Evolutionary conservation across 2,888 invertebrate species (phyloP).

Genomic region (Tridacna gigas): DNA sequence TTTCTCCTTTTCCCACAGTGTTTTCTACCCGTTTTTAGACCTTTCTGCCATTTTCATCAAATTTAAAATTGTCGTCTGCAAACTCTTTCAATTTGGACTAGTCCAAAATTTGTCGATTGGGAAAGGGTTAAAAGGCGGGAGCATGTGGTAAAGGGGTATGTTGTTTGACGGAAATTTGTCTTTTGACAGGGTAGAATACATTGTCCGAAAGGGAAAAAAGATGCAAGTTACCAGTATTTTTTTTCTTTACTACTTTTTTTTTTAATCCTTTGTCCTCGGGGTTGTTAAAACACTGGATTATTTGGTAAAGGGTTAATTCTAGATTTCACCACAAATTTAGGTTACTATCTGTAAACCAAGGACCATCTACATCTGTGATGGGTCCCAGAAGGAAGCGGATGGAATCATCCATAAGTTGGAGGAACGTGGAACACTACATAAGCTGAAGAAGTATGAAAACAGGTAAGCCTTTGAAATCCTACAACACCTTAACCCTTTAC

Average conservation of each 20-base stretch:
- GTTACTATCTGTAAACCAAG: conserved; percentile 91
- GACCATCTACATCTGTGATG: conserved; percentile 96
- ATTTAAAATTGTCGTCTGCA: no score
- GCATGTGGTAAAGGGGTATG: no score
- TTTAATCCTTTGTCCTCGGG: not conserved
- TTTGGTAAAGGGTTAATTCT: not conserved
- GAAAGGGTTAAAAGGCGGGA: no score
- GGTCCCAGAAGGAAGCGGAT: conserved; percentile 92
- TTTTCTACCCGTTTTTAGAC: not conserved
- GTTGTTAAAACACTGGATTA: not conserved
- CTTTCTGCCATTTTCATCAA: no score
- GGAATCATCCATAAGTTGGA: conserved; percentile 90
- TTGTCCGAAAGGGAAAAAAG: no score
- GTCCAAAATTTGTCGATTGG: no score
- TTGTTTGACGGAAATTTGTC: no score
- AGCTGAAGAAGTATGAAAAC: conserved; percentile 94
- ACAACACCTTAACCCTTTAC: no score
- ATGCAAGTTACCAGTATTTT: no score
- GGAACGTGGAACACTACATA: conserved; percentile 91
- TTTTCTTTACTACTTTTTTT: no score
- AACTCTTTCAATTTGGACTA: no score
- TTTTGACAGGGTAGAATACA: no score
- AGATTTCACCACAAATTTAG: not conserved
- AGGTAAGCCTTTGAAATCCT: conserved; percentile 87
- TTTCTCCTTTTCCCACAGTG: conserved; percentile 1